Evolutionary conservation across 2,888 invertebrate genomes (phyloP).

Genomic region (Leucophenga montana): DNA sequence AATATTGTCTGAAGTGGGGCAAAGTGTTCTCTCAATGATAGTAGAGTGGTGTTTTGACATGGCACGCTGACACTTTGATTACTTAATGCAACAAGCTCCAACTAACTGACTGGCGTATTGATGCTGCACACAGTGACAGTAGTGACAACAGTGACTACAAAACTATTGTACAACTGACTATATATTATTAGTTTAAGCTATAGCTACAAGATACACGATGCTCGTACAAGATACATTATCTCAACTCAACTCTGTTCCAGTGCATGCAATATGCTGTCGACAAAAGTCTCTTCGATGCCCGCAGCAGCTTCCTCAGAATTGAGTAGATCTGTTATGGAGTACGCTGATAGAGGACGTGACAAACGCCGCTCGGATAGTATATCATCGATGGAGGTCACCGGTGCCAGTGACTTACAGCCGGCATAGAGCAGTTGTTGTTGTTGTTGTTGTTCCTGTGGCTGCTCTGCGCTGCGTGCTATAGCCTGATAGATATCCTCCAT

Average conservation of each 20-base stretch:
- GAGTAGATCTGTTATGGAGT: slow-evolving; percentile 72
- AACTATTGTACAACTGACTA: not conserved
- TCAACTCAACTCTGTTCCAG: slow-evolving; percentile 46
- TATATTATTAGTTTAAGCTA: not conserved
- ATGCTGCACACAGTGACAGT: slow-evolving; percentile 4
- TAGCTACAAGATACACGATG: no score
- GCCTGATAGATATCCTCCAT: slow-evolving; percentile 71
- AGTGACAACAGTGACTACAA: slow-evolving; percentile 7
- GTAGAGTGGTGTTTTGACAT: slow-evolving; percentile 16
- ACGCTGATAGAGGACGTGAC: slow-evolving; percentile 70
- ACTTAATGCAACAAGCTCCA: slow-evolving; percentile 13
- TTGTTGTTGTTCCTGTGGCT: slow-evolving; percentile 46
- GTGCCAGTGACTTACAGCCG: slow-evolving; percentile 56
- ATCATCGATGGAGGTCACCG: slow-evolving; percentile 71
- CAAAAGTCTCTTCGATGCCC: slow-evolving; percentile 53
- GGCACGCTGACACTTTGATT: slow-evolving; percentile 20
- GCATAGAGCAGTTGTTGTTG: slow-evolving; percentile 41
- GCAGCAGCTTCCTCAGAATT: slow-evolving; percentile 61
- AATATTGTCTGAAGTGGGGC: slow-evolving; percentile 30
- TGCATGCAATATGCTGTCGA: slow-evolving; percentile 55
- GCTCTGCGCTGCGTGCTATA: slow-evolving; percentile 67
- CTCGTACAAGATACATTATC: no score
- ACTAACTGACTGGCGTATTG: slow-evolving; percentile 17
- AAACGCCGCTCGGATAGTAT: slow-evolving; percentile 70
- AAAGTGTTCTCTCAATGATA: slow-evolving; percentile 23